These are phyloP conservation scores for Nymphalis io DNA, from an alignment of 1,140 invertebrate genomes.

Conservation along the genomic window DNA sequence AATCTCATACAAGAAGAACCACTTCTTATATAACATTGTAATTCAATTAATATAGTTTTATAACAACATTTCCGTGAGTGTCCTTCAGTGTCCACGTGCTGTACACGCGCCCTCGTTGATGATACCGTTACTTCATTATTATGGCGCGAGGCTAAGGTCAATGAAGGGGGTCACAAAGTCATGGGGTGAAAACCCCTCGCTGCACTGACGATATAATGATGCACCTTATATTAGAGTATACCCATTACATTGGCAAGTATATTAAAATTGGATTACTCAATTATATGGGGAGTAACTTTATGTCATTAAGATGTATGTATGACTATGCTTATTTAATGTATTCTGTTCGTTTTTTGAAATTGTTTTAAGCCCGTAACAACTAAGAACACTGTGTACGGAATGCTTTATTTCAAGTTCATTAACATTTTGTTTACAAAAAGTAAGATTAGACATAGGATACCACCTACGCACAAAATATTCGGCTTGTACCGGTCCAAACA, in stretches of 20 bases:
- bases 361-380: neutral
- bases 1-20: neutral
- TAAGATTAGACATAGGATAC: slow-evolving; percentile 66
- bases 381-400: slow-evolving; percentile 30
- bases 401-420: slow-evolving; percentile 51
- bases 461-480: slow-evolving; percentile 75
- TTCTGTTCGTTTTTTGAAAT: neutral
- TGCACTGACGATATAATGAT: slow-evolving; percentile 42
- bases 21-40: neutral
- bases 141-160: slow-evolving; percentile 48
- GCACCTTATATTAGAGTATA: slow-evolving; percentile 31
- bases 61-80: neutral
- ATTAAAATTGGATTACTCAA: neutral
- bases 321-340: neutral
- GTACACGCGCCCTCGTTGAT: slow-evolving; percentile 62
- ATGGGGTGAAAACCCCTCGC: slow-evolving; percentile 18
- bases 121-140: slow-evolving; percentile 62
- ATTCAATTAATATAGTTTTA: neutral
- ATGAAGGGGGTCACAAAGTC: slow-evolving; percentile 37
- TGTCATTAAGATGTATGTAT: neutral
- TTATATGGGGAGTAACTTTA: neutral
- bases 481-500: slow-evolving; percentile 73
- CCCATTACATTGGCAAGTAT: neutral
- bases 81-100: slow-evolving; percentile 43
- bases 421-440: slow-evolving; percentile 70